Base-by-base conservation (phyloP, 2,797 vertebrate species). In the Falco berigora region DNA sequence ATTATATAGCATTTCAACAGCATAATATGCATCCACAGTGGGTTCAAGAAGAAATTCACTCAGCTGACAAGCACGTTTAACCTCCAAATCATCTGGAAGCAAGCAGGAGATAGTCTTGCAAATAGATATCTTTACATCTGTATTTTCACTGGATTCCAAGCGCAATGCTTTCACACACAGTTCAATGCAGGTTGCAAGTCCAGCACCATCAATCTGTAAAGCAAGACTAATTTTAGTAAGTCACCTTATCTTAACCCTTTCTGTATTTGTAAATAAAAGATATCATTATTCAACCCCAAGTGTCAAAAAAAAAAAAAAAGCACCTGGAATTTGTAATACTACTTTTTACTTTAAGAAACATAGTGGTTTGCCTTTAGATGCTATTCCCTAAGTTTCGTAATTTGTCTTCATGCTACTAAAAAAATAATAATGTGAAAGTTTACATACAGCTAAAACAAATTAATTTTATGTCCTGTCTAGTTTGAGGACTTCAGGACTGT, bases 21-120 rank as follows among this genome's bases (percentile, higher is more conserved):
- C 99, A 66, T 99, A 99, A 94, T 99, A 99, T 0, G 99, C 99
- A 97, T 99, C 99, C 94, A 99, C 99, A 19, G 99, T 99, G 69
- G 99, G 99, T 88, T 99, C 99, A 58, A 99, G 97, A 67, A 99
- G 99, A 97, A 99, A 99, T 98, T 99, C 99, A 13, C 99, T 99
- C 72, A 99, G 98, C 90, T 99, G 99, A 98, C 99, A 99, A 95
- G 99, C 99, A 95, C 99, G 98, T 96, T 99, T 99, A 56, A 99
- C 99, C 96, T 99, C 99, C 97, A 99, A 97, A 97, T 99, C 99
- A 92, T 98, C 98, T 38, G 99, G 98, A 94, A 99, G 98, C 96
- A 99, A 98, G 97, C 99, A 99, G 20, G 99, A 99, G 97, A 99
- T 99, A 24, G 99, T 99, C 98, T 99, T 99, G 98, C 99, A 99